Base-by-base conservation (phyloP, 2,113 vertebrate species). In the human (Homo sapiens) region DNA sequence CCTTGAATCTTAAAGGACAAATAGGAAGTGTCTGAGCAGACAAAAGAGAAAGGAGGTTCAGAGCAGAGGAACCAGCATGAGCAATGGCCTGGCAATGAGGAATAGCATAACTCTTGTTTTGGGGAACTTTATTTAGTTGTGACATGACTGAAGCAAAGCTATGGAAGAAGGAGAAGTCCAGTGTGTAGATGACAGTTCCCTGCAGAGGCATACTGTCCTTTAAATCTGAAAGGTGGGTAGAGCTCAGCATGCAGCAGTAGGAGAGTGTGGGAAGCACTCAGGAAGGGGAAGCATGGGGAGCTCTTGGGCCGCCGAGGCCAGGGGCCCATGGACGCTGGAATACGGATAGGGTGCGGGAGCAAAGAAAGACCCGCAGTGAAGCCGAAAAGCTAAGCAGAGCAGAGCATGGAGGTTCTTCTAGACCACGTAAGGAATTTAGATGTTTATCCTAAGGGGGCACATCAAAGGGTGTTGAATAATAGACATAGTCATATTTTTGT, bases 391-490 rank as follows among this genome's bases (percentile, higher is more conserved):
- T 16, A 27, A 16, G 9, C 35, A 66, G 1, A 27, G 22, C 6
- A n/a, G 25, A 7, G 16, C 14, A 32, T 6, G 12, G 45, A 17
- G 78, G 2, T 55, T 93, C 61, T n/a, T 59, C 93, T 57, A 61
- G 59, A 22, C 6, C 3, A 40, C 5, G 43, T 83, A 18, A 50
- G 30, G 61, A 90, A 73, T 64, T 38, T 43, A 43, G 25, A 5
- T 38, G 73, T 91, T 73, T 59, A 52, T 85, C 27, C 57, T n/a
- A 72, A 52, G 43, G 59, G 12, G 43, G 17, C 22, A 22, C 61
- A 59, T 59, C 25, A n/a, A 40, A 92, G 23, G 18, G 3, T 66
- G 79, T 84, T 80, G 68, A 88, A n/a, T 94, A 83, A 43, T 83
- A 88, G 32, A 45, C 82, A 18, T 5, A 40, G 38, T 32, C 7